Evolutionary conservation across 2,797 vertebrate genomes (phyloP).

Genomic region (Thaleichthys pacificus): DNA sequence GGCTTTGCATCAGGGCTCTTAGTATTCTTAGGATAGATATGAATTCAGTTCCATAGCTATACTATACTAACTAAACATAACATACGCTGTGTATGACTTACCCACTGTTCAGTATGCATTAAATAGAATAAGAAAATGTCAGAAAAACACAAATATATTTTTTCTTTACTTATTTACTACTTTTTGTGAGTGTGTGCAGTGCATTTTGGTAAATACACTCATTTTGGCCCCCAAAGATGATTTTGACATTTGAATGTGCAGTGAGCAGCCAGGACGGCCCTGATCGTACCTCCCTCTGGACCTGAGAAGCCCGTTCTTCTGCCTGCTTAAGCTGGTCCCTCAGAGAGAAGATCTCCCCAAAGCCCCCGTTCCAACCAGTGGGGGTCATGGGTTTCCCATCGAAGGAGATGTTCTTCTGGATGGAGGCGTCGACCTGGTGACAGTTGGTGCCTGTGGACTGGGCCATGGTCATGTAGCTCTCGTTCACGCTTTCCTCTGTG

Average conservation of each 20-base stretch:
- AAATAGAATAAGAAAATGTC: too few relatives aligned
- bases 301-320: slow-evolving; percentile 74
- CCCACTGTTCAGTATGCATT: too few relatives aligned
- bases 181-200: too few relatives aligned
- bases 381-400: slow-evolving; percentile 75
- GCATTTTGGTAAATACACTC: too few relatives aligned
- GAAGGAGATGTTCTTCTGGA: slow-evolving; percentile 83
- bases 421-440: slow-evolving; percentile 74
- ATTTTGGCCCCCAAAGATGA: too few relatives aligned
- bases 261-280: neutral
- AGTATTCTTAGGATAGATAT: too few relatives aligned
- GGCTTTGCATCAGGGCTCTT: neutral
- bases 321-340: slow-evolving; percentile 80
- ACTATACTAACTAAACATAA: too few relatives aligned
- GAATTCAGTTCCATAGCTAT: too few relatives aligned
- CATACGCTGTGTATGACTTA: too few relatives aligned
- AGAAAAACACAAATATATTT: too few relatives aligned
- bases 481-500: slow-evolving; percentile 56
- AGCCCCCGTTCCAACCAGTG: slow-evolving; percentile 69
- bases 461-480: slow-evolving; percentile 69
- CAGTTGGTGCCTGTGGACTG: slow-evolving; percentile 62
- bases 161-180: too few relatives aligned
- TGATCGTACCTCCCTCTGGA: slow-evolving; percentile 74
- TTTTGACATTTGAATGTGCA: neutral
- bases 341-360: slow-evolving; percentile 76